phyloP scores from a whole-genome alignment of 2,888 invertebrate species.

The Epistrophe grossulariae region DNA sequence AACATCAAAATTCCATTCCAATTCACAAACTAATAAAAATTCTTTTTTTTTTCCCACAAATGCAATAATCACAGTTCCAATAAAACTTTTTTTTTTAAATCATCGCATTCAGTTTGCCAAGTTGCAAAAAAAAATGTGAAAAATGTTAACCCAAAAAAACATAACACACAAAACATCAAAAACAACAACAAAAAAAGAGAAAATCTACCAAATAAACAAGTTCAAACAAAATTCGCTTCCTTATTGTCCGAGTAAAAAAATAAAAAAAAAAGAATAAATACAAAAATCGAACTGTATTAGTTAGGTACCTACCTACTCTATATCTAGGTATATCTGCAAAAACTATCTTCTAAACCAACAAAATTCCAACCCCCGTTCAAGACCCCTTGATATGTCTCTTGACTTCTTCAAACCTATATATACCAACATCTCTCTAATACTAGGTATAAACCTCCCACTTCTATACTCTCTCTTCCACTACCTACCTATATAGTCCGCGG shows the following conservation, averaged over 20 bases:
- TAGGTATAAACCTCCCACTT: slow-evolving; percentile 2
- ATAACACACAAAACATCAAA: slow-evolving; percentile 21
- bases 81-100: slow-evolving; percentile 45
- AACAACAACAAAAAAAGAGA: slow-evolving; percentile 26
- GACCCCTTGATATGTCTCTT: slow-evolving; percentile 9
- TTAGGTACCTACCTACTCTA: background rate
- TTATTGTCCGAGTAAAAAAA: slow-evolving; percentile 51
- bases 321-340: slow-evolving; percentile 27
- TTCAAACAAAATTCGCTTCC: slow-evolving; percentile 67
- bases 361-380: slow-evolving; percentile 51
- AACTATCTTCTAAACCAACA: slow-evolving; percentile 67
- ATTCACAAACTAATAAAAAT: slow-evolving; percentile 39
- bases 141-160: slow-evolving; percentile 57
- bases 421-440: slow-evolving; percentile 12
- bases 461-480: background rate
- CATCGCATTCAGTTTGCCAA: slow-evolving; percentile 52
- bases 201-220: slow-evolving; percentile 52
- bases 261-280: slow-evolving; percentile 37
- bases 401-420: slow-evolving; percentile 5
- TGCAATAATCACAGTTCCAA: slow-evolving; percentile 66
- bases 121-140: slow-evolving; percentile 5
- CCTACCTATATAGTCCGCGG: slow-evolving; percentile 55
- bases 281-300: slow-evolving; percentile 55
- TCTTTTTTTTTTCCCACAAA: slow-evolving; percentile 37
- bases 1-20: slow-evolving; percentile 40